Evolutionary conservation across 2,888 invertebrate genomes (phyloP), one percentile per base, ranked within the genome.

Genomic region (Lasioglossum figueresi): DNA sequence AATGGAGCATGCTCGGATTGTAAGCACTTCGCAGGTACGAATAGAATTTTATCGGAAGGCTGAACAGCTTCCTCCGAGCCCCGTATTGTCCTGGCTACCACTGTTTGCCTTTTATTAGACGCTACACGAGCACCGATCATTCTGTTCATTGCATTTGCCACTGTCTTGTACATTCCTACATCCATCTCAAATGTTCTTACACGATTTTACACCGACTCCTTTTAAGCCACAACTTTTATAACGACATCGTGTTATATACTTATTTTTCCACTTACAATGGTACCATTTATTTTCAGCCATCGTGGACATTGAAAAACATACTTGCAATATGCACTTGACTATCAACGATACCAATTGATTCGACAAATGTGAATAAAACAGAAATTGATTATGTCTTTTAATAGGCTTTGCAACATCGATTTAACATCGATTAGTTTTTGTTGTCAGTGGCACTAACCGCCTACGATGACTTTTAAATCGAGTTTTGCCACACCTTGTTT

Each of bases 1-100:
- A 94, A 94, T 93, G 89, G 90, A 89, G 92, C 91, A 92, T 92
- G 91, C 59, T 74, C 76, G 76, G 79, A 74, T 90, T 84, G 86
- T 88, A 91, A 91, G 89, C 87, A 88, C 87, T 89, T 93, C 84
- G 82, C 85, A 84, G 88, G 77, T 82, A 82, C 83, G 73, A 76
- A 83, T 82, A 83, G 87, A 91, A 88, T 88, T 91, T 90, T 84
- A 89, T 89, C 81, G 78, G 78, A 79, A 82, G 73, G 16, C 66
- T 19, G 66, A 45, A 52, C 68, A 66, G 63, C 76, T 82, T 80
- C 82, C 82, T 79, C 73, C 37, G 34, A 56, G 68, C 40, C 48
- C 80, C 45, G 48, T 37, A 43, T 76, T 79, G 70, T 37, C 34
- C 56, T 4, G 19, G 31, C 16, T 74, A 34, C 4, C 31, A 23